phyloP scores from a whole-genome alignment of 2,888 invertebrate genomes.

The Fissipunctia ypsillon region DNA sequence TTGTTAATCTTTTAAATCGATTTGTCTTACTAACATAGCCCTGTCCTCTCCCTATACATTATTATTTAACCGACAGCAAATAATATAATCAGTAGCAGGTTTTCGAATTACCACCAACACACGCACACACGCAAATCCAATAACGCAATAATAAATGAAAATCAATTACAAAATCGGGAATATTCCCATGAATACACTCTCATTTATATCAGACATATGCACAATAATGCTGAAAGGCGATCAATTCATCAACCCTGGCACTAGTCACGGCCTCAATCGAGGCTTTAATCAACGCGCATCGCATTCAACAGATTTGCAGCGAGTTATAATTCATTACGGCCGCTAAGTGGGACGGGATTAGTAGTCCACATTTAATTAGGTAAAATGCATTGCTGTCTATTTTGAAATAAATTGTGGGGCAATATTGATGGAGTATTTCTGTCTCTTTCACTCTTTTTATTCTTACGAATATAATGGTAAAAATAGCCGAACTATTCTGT shows the following conservation, averaged over 20 bases:
- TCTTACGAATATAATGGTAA: neutral
- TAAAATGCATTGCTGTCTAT: constrained; percentile 25
- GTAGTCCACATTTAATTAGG: constrained; percentile 58
- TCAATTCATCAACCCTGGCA: constrained; percentile 37
- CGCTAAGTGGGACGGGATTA: constrained; percentile 49
- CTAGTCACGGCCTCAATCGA: constrained; percentile 39
- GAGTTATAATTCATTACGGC: constrained; percentile 52
- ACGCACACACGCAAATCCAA: neutral
- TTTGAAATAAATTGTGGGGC: constrained; percentile 27
- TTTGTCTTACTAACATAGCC: neutral
- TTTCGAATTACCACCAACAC: neutral
- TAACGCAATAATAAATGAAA: constrained; percentile 28
- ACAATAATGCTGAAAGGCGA: constrained; percentile 36
- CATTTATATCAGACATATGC: constrained; percentile 33
- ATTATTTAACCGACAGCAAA: neutral
- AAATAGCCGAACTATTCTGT: neutral
- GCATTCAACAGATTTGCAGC: constrained; percentile 62
- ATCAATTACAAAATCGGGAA: constrained; percentile 41
- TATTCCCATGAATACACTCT: constrained; percentile 15
- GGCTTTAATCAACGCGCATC: constrained; percentile 60
- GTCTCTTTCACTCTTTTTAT: neutral
- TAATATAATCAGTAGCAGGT: neutral
- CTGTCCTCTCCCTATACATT: too few relatives aligned
- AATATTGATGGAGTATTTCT: neutral
- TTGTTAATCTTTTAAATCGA: too few relatives aligned